Evolutionary conservation across 2,113 vertebrate genomes (phyloP), one percentile per base, ranked within the genome.

Genomic region (Ictalurus furcatus): DNA sequence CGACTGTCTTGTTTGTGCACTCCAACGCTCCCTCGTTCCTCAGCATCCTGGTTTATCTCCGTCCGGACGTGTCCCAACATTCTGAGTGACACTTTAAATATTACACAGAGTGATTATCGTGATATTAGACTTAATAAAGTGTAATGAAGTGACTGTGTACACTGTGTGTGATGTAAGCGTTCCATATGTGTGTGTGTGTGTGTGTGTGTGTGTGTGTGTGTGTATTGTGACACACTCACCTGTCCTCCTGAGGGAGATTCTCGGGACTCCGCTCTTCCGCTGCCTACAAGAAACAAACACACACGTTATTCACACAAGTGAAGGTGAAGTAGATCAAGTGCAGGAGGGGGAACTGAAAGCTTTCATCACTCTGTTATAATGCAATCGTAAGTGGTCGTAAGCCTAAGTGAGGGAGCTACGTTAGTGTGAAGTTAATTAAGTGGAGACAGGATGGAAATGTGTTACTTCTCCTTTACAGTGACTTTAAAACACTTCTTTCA

Each of bases 261-360:
- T 98, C 97, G 92, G 96, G 92, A 91, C 96, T 96, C 86, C 95
- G 97, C 93, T 98, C 97, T 1, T 97, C 96, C 93, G 97, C 97
- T 92, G 96, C 94, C 98, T 99, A 81, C 0, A 81, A 73, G 19
- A 69, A 8, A 82, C 12, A 58, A 1, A 87, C 40, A 90, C 40
- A 28, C 21, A 58, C 16, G 59, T 52, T 61, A 80, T n/a, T 56
- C 79, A 30, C 17, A 84, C 23, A 76, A 6, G 44, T 7, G 48
- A 11, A 30, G 4, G n/a, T 11, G 2, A 30, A 69, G 65, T 11
- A 30, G 17, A 14, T 30, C n/a, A 69, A n/a, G n/a, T 30, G 12
- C 12, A 30, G 67, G n/a, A 69, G 67, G 30, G n/a, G 13, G 4
- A 69, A 69, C 67, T 1, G 67, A 34, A 30, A 71, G 8, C 63